Base-by-base conservation (phyloP, 2,797 vertebrate genomes). In the Oophaga sylvatica region DNA sequence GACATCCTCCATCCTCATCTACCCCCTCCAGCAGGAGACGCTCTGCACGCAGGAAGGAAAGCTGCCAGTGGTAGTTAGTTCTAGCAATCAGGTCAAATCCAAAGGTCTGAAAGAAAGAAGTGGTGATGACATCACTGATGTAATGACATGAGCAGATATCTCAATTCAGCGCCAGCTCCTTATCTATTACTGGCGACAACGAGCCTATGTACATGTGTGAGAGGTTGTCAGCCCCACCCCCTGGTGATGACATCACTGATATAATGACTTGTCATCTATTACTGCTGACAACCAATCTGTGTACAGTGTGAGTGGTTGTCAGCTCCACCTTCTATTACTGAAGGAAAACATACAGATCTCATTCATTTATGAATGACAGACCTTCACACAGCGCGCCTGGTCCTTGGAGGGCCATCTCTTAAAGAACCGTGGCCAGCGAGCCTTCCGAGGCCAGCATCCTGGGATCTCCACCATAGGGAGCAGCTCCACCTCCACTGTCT, bases 1-100 rank as follows among this genome's bases (percentile, higher is more conserved):
- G 95, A 89, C 95, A 97, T 3, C 96, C 96, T 0, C 95, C 96
- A 0, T 97, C 96, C 75, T 96, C 96, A 45, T 96, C 96, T 15
- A 96, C 92, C 20, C 93, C 94, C 73, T 94, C 93, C 91, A 97
- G 91, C 91, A 97, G 91, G 56, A 95, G 88, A 87, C 89, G 94
- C 89, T 97, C 96, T 0, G 95, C 96, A 65, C 94, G 93, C 19
- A 92, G 92, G 93, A 97, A 97, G 29, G 94, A 94, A 90, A 96
- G 91, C 91, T 96, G 94, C 96, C 96, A 97, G 93, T 97, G 96
- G 13, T 96, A 97, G 90, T 90, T 94, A 15, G 95, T 96, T 1
- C 92, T 92, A 82, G 96, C 96, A 93, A 96, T 83, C 62, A 97
- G 91, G 92, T 94, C 94, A 0, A 96, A 97, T 15, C 96, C 96